Evolutionary conservation across 2,113 vertebrate genomes (phyloP), one percentile per base, ranked within the genome.

Genomic region (Steatornis caripensis): DNA sequence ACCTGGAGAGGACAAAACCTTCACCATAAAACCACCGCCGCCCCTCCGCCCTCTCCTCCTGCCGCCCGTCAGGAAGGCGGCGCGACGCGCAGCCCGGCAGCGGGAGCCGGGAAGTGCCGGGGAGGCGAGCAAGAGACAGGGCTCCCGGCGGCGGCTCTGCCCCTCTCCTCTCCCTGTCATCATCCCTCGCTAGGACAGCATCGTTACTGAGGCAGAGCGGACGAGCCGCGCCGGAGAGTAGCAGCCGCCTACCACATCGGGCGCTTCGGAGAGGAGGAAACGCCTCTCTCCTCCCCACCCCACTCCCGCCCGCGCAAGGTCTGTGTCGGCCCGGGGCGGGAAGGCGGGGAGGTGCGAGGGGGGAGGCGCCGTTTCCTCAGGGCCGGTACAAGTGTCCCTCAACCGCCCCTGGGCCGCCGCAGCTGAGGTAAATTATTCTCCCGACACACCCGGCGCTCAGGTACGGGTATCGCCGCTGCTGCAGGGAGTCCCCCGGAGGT

Each of bases 171-270:
- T 87, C 69, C 94, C 93, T 96, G 93, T 85, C 97, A 97, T 96
- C 97, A 74, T 97, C 97, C 74, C 96, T 85, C 37, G 89, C 94
- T 87, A 95, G 97, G 96, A 87, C 96, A 5, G 93, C 93, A 75
- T 78, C 76, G 71, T 12, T 81, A 61, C 96, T 64, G 82, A 19
- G 84, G 51, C 80, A 20, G 55, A 45, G 45, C 48, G 49, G 34
- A 4, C 21, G n/a, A 51, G 48, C 46, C 36, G 39, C 81, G n/a
- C 3, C 24, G 8, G 62, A 60, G 12, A 45, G 54, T 3, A 61
- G 30, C 94, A 10, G 61, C 83, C 81, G 64, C 82, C 58, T 65
- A 48, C 90, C 83, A 37, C 64, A 21, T 81, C 51, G 19, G 14
- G 77, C 53, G 46, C 92, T 18, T 41, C 15, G 20, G 46, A 26